phyloP scores from a whole-genome alignment of 2,888 invertebrate species.

The Deroplatys truncata region DNA sequence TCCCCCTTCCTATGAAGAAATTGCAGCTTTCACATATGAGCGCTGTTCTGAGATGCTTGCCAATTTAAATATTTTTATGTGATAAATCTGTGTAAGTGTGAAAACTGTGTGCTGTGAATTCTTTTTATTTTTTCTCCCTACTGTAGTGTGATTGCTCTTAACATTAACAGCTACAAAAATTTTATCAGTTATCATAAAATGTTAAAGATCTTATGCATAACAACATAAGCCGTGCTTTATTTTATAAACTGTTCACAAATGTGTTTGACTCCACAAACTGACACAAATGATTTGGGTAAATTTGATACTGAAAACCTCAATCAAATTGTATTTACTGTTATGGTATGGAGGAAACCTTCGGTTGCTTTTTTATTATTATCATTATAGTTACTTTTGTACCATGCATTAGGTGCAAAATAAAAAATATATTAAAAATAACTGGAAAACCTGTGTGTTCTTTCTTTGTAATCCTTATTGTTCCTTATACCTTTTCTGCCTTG shows the following conservation, averaged over 20 bases:
- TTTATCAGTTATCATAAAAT: background rate
- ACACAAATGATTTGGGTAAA: constrained; percentile 9
- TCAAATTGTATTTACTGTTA: constrained; percentile 26
- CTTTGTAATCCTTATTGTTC: background rate
- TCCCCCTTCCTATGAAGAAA: background rate
- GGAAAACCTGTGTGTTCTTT: background rate
- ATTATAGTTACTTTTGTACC: constrained; percentile 24
- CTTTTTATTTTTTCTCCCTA: background rate
- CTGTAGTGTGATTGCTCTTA: background rate
- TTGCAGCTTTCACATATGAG: background rate
- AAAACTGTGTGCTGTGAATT: constrained; percentile 21
- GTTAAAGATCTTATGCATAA: constrained; percentile 12
- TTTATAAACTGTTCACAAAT: constrained; percentile 13
- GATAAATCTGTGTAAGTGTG: background rate
- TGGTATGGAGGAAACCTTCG: constrained; percentile 29
- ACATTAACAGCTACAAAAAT: background rate
- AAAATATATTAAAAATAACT: constrained; percentile 13
- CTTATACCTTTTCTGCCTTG: background rate
- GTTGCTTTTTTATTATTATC: constrained; percentile 27
- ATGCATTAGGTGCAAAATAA: constrained; percentile 27
- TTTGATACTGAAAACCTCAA: constrained; percentile 2
- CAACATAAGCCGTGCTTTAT: constrained; percentile 13
- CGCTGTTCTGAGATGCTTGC: background rate
- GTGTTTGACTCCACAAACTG: constrained; percentile 7
- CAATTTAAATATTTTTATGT: background rate